Conservation (phyloP, 2,797 vertebrate genomes). For the Zenarchopterus dispar region DNA sequence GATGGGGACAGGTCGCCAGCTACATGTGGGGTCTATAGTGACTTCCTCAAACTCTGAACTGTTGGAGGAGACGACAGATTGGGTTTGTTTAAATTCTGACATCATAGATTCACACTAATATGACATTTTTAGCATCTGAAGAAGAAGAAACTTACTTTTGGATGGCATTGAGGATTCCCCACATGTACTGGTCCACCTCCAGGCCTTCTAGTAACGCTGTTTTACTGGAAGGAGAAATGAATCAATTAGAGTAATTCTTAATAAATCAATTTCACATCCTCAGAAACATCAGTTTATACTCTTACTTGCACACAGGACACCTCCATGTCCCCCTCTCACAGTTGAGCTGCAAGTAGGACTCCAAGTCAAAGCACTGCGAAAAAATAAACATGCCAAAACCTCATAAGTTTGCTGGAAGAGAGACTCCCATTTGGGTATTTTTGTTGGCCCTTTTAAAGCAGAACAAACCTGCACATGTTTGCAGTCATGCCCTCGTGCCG, state of each 20-base stretch:
- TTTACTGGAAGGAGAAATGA: slow-evolving; percentile 85
- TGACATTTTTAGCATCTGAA: not conserved
- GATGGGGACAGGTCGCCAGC: slow-evolving; percentile 97
- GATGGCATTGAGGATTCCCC: slow-evolving; percentile 98
- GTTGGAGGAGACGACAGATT: slow-evolving; percentile 4
- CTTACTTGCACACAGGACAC: slow-evolving; percentile 99
- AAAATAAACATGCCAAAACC: slow-evolving; percentile 11
- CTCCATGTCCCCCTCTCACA: slow-evolving; percentile 98
- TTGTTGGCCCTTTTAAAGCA: not conserved
- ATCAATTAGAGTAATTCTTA: not conserved
- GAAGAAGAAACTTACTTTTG: slow-evolving; percentile 88
- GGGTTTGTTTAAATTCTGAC: slow-evolving; percentile 2
- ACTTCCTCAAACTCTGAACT: slow-evolving; percentile 99
- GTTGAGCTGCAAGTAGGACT: slow-evolving; percentile 98
- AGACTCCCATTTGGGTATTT: not conserved
- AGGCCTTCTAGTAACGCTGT: slow-evolving; percentile 96
- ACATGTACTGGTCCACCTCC: slow-evolving; percentile 99
- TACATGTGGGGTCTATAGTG: slow-evolving; percentile 97
- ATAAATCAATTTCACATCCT: not conserved
- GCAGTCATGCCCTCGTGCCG: slow-evolving; percentile 95
- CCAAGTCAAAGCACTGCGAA: slow-evolving; percentile 94
- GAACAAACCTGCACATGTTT: slow-evolving; percentile 94
- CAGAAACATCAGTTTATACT: not conserved
- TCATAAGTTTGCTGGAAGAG: not conserved
- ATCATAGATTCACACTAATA: not conserved